Conservation (phyloP, 2,888 invertebrate species). For the Coremacera marginata region DNA sequence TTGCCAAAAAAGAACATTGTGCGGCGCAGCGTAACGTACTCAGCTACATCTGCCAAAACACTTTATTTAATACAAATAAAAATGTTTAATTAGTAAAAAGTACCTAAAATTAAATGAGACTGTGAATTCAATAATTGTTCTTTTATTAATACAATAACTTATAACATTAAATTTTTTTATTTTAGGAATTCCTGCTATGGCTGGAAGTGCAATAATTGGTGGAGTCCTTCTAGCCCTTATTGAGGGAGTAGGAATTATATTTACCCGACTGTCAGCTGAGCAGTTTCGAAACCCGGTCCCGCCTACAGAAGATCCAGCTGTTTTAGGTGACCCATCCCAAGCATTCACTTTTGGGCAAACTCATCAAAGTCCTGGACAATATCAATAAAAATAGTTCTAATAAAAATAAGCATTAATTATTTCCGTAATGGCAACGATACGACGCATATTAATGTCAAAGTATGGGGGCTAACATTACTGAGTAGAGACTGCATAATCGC, state of each 20-base stretch:
- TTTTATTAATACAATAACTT: not conserved
- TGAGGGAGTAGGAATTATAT: conserved; percentile 96
- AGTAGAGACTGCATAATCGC: too few relatives aligned
- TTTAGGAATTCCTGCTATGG: conserved; percentile 84
- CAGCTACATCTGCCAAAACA: too few relatives aligned
- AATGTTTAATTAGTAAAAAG: too few relatives aligned
- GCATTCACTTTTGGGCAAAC: conserved; percentile 59
- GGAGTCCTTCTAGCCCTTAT: conserved; percentile 95
- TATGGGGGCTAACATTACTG: too few relatives aligned
- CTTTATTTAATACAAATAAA: too few relatives aligned
- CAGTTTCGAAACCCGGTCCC: conserved; percentile 89
- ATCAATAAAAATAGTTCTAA: conserved; percentile 57
- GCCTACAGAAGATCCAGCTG: conserved; percentile 82
- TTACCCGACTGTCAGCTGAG: conserved; percentile 91
- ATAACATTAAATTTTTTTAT: not conserved
- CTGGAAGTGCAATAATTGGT: conserved; percentile 95
- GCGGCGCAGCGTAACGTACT: too few relatives aligned
- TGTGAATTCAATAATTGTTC: too few relatives aligned
- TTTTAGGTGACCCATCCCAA: conserved; percentile 75
- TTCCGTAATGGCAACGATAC: too few relatives aligned
- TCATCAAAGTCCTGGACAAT: conserved; percentile 60
- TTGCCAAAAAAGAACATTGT: too few relatives aligned
- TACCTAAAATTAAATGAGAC: too few relatives aligned
- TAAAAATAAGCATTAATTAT: not conserved
- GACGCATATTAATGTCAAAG: too few relatives aligned